These are phyloP conservation scores for Palythoa heliodiscus DNA, from an alignment of 92 coral and sea anemone species.

Conservation along the genomic window DNA sequence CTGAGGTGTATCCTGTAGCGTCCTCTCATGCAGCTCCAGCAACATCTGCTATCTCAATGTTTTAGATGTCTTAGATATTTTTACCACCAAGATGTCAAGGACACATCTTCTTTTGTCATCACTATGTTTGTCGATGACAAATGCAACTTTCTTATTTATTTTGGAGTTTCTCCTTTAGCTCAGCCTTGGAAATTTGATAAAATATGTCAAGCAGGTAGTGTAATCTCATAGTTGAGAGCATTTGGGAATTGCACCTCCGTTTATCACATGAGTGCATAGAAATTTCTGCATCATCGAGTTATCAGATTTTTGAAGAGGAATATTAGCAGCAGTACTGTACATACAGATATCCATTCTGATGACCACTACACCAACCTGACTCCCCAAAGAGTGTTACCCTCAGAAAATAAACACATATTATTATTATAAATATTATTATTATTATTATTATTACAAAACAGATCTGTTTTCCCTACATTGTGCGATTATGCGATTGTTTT, in stretches of 20 bases:
- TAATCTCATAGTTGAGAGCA: conserved; percentile 61
- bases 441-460: too few relatives aligned
- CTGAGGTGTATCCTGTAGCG: conserved; percentile 20
- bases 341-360: conserved; percentile 64
- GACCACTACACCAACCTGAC: too few relatives aligned
- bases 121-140: not conserved
- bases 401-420: too few relatives aligned
- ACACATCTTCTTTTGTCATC: conserved; percentile 33
- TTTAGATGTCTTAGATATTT: conserved; percentile 22
- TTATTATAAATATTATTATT: too few relatives aligned
- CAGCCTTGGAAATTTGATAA: conserved; percentile 47
- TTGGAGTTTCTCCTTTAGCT: conserved; percentile 45
- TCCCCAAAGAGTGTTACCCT: too few relatives aligned
- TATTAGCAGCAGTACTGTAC: conserved; percentile 63
- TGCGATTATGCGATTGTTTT: conserved; percentile 17
- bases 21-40: conserved; percentile 50
- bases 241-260: conserved; percentile 70
- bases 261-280: conserved; percentile 50
- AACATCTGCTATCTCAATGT: conserved; percentile 43
- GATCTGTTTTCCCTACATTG: not conserved
- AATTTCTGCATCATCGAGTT: conserved; percentile 53
- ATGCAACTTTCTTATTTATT: conserved; percentile 53
- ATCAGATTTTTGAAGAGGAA: conserved; percentile 67
- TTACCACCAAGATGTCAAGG: conserved; percentile 56
- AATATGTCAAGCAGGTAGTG: conserved; percentile 55